Conservation (phyloP, 1,140 invertebrate species). For the Tribolium madens region DNA sequence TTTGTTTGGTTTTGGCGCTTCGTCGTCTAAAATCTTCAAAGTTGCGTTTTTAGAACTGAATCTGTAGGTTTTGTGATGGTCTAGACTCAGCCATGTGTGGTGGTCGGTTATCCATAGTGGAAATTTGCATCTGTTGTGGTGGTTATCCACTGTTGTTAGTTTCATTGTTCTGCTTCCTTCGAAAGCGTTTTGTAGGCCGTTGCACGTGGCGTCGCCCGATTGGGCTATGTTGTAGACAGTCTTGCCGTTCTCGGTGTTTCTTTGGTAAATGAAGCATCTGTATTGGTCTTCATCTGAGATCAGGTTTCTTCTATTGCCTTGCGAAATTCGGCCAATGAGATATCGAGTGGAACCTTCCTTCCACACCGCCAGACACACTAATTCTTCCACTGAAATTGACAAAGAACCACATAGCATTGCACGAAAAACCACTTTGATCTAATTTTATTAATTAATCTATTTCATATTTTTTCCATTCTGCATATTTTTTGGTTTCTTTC, state of each 20-base stretch:
- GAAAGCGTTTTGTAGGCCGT: constrained; percentile 74
- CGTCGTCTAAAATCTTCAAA: constrained; percentile 70
- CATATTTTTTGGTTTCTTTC: too few species aligned
- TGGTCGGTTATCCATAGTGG: constrained; percentile 81
- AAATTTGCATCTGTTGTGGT: constrained; percentile 78
- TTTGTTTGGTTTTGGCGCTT: constrained; percentile 58
- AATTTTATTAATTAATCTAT: too few species aligned
- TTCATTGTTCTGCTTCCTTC: constrained; percentile 76
- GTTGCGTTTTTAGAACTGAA: constrained; percentile 82
- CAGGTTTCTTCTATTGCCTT: constrained; percentile 67
- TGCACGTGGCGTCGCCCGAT: constrained; percentile 86
- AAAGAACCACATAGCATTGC: background rate
- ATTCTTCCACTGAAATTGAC: constrained; percentile 78
- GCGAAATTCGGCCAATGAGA: constrained; percentile 77
- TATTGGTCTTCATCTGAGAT: constrained; percentile 72
- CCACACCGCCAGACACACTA: constrained; percentile 86
- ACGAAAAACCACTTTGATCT: too few species aligned
- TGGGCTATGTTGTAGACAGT: constrained; percentile 78
- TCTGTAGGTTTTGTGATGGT: constrained; percentile 78
- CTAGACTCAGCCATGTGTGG: constrained; percentile 83
- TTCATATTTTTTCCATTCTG: too few species aligned
- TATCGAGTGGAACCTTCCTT: constrained; percentile 87
- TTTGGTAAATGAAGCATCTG: constrained; percentile 78
- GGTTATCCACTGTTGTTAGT: constrained; percentile 72
- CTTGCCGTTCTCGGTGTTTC: constrained; percentile 60